Percentiles rank a stretch among this genome's conserved stretches.
Conservation (phyloP, 2,797 vertebrate species). For the Cossypha dichroa region DNA sequence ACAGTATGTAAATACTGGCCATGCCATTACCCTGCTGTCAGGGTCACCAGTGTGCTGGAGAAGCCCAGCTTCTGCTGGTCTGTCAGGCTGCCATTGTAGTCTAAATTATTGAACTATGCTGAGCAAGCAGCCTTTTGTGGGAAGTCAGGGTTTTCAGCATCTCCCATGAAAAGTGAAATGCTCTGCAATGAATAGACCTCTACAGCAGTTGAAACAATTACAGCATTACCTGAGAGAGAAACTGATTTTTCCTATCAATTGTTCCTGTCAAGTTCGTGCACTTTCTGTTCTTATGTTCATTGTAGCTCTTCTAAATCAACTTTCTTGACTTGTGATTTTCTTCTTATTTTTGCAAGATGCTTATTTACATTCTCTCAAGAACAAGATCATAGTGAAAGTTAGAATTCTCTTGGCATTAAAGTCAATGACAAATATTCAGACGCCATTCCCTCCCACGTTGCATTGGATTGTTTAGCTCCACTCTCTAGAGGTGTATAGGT, state of each 20-base stretch:
- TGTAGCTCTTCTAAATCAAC: background rate
- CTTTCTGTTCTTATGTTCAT: background rate
- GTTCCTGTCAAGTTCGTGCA: background rate
- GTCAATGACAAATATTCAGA: constrained; percentile 63
- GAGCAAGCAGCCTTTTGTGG: background rate
- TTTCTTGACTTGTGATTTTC: constrained; percentile 14
- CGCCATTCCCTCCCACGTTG: constrained; percentile 57
- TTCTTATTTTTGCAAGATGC: constrained; percentile 1
- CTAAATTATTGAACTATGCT: background rate
- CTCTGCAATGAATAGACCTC: background rate
- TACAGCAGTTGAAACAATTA: background rate
- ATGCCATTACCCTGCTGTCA: background rate
- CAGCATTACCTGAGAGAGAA: background rate
- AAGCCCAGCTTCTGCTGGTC: background rate
- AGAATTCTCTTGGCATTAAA: constrained; percentile 58
- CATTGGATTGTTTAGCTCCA: constrained; percentile 70
- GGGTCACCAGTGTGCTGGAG: background rate
- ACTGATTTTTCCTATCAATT: background rate
- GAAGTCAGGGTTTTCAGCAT: background rate
- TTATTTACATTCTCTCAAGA: constrained; percentile 39
- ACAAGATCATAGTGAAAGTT: constrained; percentile 38
- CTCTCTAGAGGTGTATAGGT: constrained; percentile 70
- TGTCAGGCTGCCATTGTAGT: background rate
- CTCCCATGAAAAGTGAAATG: background rate
- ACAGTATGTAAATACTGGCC: background rate